phyloP scores from a whole-genome alignment of 92 coral and sea anemone genomes.

The Epizoanthus stellaris region DNA sequence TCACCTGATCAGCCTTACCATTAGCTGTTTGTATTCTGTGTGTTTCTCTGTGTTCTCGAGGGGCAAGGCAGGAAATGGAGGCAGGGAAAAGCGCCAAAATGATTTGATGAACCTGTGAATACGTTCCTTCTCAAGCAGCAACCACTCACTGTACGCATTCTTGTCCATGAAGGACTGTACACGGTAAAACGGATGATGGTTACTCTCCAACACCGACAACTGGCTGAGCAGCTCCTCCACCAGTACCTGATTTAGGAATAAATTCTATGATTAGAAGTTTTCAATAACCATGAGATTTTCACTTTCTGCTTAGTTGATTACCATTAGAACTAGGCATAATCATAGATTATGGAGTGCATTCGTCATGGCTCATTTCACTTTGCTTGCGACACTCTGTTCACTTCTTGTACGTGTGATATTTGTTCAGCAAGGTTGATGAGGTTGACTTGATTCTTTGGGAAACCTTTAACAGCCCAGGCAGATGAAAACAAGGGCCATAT shows the following conservation, averaged over 20 bases:
- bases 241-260: constrained; percentile 57
- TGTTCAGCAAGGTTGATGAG: too few species aligned
- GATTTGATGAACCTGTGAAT: constrained; percentile 69
- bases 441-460: too few species aligned
- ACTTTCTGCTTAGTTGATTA: too few species aligned
- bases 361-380: too few species aligned
- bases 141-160: constrained; percentile 88
- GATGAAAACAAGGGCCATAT: too few species aligned
- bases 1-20: constrained; percentile 79
- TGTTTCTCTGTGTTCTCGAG: constrained; percentile 71
- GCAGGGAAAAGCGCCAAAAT: constrained; percentile 76
- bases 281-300: not conserved
- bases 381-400: too few species aligned
- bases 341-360: too few species aligned
- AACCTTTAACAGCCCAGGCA: too few species aligned
- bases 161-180: constrained; percentile 87
- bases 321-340: too few species aligned
- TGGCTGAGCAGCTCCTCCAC: constrained; percentile 79
- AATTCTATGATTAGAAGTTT: not conserved
- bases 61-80: constrained; percentile 71
- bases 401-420: too few species aligned
- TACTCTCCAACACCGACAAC: constrained; percentile 67
- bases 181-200: constrained; percentile 88
- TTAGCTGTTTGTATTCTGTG: constrained; percentile 64
- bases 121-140: constrained; percentile 68